Conservation (phyloP, 2,113 vertebrate genomes). For the Callopanchax toddi region DNA sequence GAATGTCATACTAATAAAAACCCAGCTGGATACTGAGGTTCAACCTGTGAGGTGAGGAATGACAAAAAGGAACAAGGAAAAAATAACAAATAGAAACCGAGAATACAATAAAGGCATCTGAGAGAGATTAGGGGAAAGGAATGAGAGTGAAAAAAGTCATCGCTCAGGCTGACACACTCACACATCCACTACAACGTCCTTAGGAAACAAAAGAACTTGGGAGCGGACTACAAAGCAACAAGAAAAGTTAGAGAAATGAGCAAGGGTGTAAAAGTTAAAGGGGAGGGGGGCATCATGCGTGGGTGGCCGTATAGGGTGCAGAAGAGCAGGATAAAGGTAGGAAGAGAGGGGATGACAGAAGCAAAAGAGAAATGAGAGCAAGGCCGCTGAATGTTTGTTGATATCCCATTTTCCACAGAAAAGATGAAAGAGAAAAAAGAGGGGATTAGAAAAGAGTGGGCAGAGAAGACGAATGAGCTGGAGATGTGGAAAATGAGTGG, state of each 20-base stretch:
- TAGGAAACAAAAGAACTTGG: constrained; percentile 23
- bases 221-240: constrained; percentile 18
- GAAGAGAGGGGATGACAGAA: constrained; percentile 25
- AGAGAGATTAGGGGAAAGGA: constrained; percentile 29
- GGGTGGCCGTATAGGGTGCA: constrained; percentile 5
- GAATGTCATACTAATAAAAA: constrained; percentile 75
- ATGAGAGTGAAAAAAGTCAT: constrained; percentile 25
- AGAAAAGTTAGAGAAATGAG: constrained; percentile 21
- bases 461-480: constrained; percentile 59
- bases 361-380: constrained; percentile 42
- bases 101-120: constrained; percentile 15
- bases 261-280: constrained; percentile 4
- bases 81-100: constrained; percentile 33
- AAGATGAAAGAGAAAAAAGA: constrained; percentile 69
- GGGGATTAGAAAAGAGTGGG: constrained; percentile 67
- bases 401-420: constrained; percentile 70
- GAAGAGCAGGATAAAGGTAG: constrained; percentile 30
- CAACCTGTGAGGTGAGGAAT: constrained; percentile 39
- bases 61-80: constrained; percentile 31
- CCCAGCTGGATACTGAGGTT: constrained; percentile 58
- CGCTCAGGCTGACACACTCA: constrained; percentile 45
- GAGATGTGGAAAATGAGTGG: constrained; percentile 34
- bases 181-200: constrained; percentile 39
- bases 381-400: constrained; percentile 65
- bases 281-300: not conserved